Base-by-base conservation (phyloP, 2,797 vertebrate genomes). In the Oreochromis grahami region DNA sequence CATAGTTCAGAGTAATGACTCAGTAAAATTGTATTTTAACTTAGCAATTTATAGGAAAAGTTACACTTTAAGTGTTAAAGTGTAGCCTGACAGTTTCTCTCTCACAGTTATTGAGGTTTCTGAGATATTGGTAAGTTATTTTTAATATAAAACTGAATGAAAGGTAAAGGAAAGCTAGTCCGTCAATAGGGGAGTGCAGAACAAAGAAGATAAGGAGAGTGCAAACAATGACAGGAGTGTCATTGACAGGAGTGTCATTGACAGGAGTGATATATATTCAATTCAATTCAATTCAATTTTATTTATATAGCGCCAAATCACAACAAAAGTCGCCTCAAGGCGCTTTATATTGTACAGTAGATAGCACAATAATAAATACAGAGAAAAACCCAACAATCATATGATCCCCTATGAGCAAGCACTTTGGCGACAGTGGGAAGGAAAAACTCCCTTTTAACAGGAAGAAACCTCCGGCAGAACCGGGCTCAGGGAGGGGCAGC, bases 21-120 rank as follows among this genome's bases (percentile, higher is more conserved):
- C 24, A 72, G 45, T 72, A 19, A 72, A 72, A 48, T 7, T 45
- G 14, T 72, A 2, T 7, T 48, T 24, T 11, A 0, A 45, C 2
- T 12, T 5, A 0, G 24, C 24, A 48, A 19, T 29, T 29, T 11
- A 48, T 48, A 29, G 41, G 14, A 26, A 0, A 12, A 7, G 9
- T 48, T 72, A 45, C 15, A 72, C 4, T 60, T 60, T 60, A 43
- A 70, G 13, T 17, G 63, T 43, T 70, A 26, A 48, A 72, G 6
- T 29, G 14, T 45, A 70, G 21, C 8, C 41, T 5, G 24, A 45
- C 12, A 0, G 38, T 70, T 48, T 48, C 9, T 29, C 9, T 72
- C 14, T 2, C 21, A 24, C 24, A 72, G 12, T 45, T 45, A 29
- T 45, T 19, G 21, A 45, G 8, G 14, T 45, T 70, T 70, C 6